Evolutionary conservation across 2,888 invertebrate species (phyloP).

Genomic region (Nomada fabriciana): DNA sequence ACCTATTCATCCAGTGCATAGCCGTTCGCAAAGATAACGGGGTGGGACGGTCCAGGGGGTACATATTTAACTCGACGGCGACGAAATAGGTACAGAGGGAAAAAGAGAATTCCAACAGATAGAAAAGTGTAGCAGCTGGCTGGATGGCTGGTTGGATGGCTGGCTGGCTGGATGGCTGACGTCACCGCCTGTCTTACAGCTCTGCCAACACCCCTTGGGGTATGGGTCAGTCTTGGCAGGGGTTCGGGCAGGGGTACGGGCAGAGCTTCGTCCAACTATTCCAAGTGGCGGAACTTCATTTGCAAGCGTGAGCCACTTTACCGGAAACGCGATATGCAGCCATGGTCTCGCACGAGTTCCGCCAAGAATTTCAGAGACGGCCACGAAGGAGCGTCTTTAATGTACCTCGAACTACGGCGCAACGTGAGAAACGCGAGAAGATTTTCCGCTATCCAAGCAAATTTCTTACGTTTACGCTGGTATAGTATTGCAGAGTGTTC

Average conservation of each 20-base stretch:
- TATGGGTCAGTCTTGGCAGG: conserved; percentile 77
- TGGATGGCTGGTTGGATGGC: conserved; percentile 72
- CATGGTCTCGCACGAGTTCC: neutral
- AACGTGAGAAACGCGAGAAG: neutral
- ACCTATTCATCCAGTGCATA: neutral
- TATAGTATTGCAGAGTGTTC: neutral
- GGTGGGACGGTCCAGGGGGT: neutral
- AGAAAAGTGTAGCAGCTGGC: conserved; percentile 75
- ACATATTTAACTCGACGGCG: conserved; percentile 7
- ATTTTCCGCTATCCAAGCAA: neutral
- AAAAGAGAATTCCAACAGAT: neutral
- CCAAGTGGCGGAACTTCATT: conserved; percentile 53
- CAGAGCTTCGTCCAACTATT: conserved; percentile 39
- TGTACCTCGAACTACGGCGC: neutral
- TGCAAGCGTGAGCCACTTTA: conserved; percentile 13
- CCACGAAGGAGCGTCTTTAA: neutral
- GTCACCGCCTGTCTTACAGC: conserved; percentile 81
- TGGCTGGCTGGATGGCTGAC: conserved; percentile 75
- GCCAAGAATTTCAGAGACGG: conserved; percentile 28
- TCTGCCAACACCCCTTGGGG: conserved; percentile 72
- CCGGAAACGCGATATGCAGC: conserved; percentile 6
- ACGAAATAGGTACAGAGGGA: neutral
- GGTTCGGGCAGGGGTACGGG: conserved; percentile 17
- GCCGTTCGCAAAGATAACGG: neutral
- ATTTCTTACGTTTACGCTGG: neutral